Evolutionary conservation across 2,113 vertebrate species (phyloP).

Genomic region (Acanthisitta chloris): DNA sequence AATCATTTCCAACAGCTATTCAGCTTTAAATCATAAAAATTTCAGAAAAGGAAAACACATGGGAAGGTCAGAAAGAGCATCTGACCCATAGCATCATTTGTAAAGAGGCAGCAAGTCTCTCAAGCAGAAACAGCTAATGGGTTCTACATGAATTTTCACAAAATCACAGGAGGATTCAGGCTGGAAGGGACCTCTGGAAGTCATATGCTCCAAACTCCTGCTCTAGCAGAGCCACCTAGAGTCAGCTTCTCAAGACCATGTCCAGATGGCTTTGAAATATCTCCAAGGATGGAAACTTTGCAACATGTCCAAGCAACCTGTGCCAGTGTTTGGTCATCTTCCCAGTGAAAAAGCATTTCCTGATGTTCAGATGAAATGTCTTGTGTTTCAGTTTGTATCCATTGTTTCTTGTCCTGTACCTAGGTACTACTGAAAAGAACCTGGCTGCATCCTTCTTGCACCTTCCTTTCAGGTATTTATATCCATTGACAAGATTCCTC

Average conservation of each 20-base stretch:
- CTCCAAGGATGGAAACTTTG: neutral
- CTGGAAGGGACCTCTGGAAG: neutral
- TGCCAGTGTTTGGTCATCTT: neutral
- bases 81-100: neutral
- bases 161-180: neutral
- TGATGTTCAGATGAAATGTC: accelerated
- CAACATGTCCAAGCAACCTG: accelerated
- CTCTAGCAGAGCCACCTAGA: neutral
- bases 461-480: neutral
- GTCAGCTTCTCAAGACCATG: accelerated
- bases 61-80: neutral
- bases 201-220: neutral
- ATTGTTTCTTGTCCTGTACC: neutral
- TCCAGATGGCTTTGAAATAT: neutral
- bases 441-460: neutral
- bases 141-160: neutral
- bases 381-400: neutral
- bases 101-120: neutral
- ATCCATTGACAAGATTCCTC: neutral
- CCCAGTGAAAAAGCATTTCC: neutral
- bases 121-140: neutral
- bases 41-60: neutral
- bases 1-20: neutral
- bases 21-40: neutral
- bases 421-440: neutral